These are phyloP conservation scores for Latrodectus geometricus DNA, from an alignment of 1,140 invertebrate genomes.

Conservation along the genomic window DNA sequence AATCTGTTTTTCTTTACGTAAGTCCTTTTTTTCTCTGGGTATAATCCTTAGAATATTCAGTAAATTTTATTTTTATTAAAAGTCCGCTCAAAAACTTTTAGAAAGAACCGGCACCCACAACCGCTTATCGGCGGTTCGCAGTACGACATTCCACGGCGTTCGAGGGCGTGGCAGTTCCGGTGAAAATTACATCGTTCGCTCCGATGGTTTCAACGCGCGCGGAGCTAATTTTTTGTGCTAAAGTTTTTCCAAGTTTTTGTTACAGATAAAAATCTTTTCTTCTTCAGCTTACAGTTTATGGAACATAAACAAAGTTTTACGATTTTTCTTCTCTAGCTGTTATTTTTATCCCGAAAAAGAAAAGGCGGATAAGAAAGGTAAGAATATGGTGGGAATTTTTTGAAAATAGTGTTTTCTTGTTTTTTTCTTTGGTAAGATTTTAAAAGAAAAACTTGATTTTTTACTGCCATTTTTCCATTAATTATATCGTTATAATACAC, in stretches of 20 bases:
- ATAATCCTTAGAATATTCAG: not conserved
- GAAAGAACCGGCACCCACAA: not conserved
- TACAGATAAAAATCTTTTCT: constrained; percentile 41
- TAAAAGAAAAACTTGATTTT: not conserved
- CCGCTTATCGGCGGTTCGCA: constrained; percentile 30
- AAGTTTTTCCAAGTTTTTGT: constrained; percentile 40
- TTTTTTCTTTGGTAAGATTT: not conserved
- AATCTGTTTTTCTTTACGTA: constrained; percentile 48
- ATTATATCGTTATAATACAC: too few species aligned
- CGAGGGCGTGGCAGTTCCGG: not conserved
- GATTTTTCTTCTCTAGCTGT: constrained; percentile 11
- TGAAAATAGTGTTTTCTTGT: not conserved
- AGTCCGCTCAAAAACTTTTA: not conserved
- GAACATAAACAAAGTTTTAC: constrained; percentile 56
- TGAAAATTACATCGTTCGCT: constrained; percentile 1
- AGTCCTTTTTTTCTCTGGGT: not conserved
- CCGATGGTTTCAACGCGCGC: not conserved
- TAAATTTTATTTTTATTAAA: constrained; percentile 22
- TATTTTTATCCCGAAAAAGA: not conserved
- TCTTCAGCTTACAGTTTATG: constrained; percentile 37
- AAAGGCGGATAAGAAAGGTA: not conserved
- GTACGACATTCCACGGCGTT: not conserved
- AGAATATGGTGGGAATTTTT: constrained; percentile 4
- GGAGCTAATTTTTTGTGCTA: not conserved
- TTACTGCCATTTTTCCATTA: not conserved